A percentile compares a stretch with the other conserved stretches of the same genome.
phyloP scores from a whole-genome alignment of 1,140 invertebrate genomes.

The Drosophila asahinai region DNA sequence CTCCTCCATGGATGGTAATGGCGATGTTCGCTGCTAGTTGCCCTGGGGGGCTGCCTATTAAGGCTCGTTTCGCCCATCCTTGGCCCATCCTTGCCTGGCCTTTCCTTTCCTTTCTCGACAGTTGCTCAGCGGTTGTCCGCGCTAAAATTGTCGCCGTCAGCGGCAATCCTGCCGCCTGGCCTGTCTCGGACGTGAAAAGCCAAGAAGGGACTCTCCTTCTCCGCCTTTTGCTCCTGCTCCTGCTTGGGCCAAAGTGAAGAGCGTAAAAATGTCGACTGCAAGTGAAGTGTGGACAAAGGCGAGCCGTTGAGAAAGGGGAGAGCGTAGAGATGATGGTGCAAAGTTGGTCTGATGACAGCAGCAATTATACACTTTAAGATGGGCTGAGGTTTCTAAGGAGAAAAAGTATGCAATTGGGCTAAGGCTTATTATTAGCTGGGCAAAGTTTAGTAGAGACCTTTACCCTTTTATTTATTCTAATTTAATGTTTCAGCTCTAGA shows the following conservation, averaged over 20 bases:
- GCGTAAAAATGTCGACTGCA: constrained; percentile 43
- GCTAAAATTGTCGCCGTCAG: constrained; percentile 78
- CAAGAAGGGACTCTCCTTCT: constrained; percentile 36
- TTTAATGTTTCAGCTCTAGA: too few relatives aligned
- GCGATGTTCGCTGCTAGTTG: constrained; percentile 25
- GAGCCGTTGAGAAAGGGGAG: constrained; percentile 19
- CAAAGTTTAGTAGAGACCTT: too few relatives aligned
- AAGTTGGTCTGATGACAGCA: constrained; percentile 17
- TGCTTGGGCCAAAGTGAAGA: constrained; percentile 33
- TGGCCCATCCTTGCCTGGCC: background rate
- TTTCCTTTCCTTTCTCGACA: constrained; percentile 15
- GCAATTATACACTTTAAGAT: constrained; percentile 38
- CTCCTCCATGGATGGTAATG: constrained; percentile 52
- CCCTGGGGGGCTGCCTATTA: constrained; percentile 20
- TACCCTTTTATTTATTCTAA: too few relatives aligned
- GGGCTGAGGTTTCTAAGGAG: too few relatives aligned
- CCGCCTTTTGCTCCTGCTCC: background rate
- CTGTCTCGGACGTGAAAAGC: constrained; percentile 52
- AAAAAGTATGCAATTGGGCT: background rate
- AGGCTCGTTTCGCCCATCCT: background rate
- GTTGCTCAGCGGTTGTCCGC: constrained; percentile 67
- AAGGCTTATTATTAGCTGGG: background rate
- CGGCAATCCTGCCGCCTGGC: constrained; percentile 23
- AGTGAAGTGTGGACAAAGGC: constrained; percentile 58
- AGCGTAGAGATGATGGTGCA: constrained; percentile 11